phyloP scores from a whole-genome alignment of 2,113 vertebrate species.

The Dolichallabes microphthalmus region DNA sequence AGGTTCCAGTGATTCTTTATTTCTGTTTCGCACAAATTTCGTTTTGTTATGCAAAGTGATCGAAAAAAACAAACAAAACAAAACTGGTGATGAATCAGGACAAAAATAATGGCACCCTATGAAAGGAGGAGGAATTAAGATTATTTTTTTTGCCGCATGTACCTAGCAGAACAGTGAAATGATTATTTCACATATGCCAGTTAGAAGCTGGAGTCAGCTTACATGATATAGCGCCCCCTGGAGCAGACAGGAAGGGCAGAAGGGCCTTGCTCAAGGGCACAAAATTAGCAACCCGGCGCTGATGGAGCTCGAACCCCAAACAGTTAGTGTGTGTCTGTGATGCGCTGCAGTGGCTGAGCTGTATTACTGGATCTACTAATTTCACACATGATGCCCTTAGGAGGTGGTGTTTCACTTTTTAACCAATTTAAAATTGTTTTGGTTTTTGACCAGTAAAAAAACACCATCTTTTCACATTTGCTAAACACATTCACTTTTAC shows the following conservation, averaged over 20 bases:
- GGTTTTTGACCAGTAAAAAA: too few species aligned
- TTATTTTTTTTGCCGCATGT: too few species aligned
- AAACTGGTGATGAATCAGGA: background rate
- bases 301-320: too few species aligned
- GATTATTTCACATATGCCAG: too few species aligned
- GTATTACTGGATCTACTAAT: background rate
- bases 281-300: too few species aligned
- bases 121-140: background rate
- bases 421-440: background rate
- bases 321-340: background rate
- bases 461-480: too few species aligned
- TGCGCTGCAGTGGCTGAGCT: background rate
- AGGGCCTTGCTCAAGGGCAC: too few species aligned
- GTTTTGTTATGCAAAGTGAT: background rate
- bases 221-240: too few species aligned
- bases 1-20: background rate
- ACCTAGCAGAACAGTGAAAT: too few species aligned
- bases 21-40: background rate
- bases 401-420: background rate
- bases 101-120: background rate
- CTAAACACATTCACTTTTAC: too few species aligned
- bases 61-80: background rate
- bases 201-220: too few species aligned
- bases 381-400: background rate
- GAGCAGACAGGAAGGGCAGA: too few species aligned